Percentiles rank a stretch among this genome's conserved stretches.
Evolutionary conservation across 2,113 vertebrate species (phyloP).

Genomic region (Microcebus murinus): DNA sequence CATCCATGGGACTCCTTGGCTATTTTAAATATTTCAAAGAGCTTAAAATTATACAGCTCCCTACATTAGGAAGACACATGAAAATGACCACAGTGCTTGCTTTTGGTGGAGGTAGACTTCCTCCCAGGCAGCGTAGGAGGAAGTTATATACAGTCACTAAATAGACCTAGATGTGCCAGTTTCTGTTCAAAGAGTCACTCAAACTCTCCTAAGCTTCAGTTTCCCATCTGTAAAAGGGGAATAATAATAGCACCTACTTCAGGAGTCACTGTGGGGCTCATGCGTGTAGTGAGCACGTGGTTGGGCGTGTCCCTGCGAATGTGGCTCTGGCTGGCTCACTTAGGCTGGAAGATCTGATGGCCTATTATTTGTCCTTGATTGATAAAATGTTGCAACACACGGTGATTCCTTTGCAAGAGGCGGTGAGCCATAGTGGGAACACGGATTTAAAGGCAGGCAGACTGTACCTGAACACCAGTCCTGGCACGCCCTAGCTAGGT

Average conservation of each 20-base stretch:
- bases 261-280: neutral
- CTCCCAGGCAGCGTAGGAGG: neutral
- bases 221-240: neutral
- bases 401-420: neutral
- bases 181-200: neutral
- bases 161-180: neutral
- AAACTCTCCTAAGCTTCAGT: neutral
- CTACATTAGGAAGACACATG: neutral
- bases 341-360: neutral
- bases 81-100: neutral
- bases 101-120: neutral
- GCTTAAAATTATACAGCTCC: neutral
- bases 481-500: neutral
- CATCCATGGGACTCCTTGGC: neutral
- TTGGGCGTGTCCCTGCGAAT: neutral
- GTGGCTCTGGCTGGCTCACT: neutral
- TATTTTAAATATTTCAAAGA: neutral
- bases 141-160: slow-evolving; percentile 69
- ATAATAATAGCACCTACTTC: neutral
- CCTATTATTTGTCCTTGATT: neutral
- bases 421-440: neutral
- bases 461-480: neutral
- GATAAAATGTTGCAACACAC: neutral
- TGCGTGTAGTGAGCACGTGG: neutral
- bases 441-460: neutral